Percentiles rank a stretch among this genome's conserved stretches.
phyloP scores from a whole-genome alignment of 2,797 vertebrate species.

The Eupleurogrammus muticus region DNA sequence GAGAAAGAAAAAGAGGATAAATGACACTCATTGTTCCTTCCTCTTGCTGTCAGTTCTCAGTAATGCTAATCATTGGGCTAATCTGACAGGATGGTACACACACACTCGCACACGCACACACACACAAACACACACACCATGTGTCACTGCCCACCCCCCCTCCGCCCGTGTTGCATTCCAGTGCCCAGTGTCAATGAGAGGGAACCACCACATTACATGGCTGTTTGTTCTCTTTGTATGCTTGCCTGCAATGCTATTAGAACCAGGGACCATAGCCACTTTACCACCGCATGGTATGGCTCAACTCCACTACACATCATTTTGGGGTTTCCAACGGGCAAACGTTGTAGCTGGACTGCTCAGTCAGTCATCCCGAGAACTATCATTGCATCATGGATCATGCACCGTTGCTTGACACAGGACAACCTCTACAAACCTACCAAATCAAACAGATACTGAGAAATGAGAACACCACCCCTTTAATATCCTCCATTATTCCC shows the following conservation, averaged over 20 bases:
- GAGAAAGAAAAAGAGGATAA: conserved; percentile 77
- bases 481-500: too few relatives aligned
- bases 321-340: too few relatives aligned
- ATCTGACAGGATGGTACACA: conserved; percentile 81
- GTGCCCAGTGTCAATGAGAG: conserved; percentile 81
- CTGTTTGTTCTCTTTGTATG: conserved; percentile 86
- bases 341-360: too few relatives aligned
- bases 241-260: conserved; percentile 76
- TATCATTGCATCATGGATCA: too few relatives aligned
- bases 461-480: too few relatives aligned
- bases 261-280: conserved; percentile 21
- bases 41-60: conserved; percentile 84
- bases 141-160: background rate
- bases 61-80: conserved; percentile 86
- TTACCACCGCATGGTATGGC: too few relatives aligned
- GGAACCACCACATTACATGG: conserved; percentile 86
- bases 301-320: too few relatives aligned
- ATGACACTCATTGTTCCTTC: conserved; percentile 83
- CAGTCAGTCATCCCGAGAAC: too few relatives aligned
- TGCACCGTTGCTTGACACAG: too few relatives aligned
- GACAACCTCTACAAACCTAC: too few relatives aligned
- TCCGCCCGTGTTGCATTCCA: conserved; percentile 75
- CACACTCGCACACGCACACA: conserved; percentile 35
- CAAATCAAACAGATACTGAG: too few relatives aligned
- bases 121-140: conserved; percentile 29